Percentiles rank a stretch among this genome's conserved stretches.
These are phyloP conservation scores for Protomyctophum bolini DNA, from an alignment of 2,113 vertebrate species.

Conservation along the genomic window DNA sequence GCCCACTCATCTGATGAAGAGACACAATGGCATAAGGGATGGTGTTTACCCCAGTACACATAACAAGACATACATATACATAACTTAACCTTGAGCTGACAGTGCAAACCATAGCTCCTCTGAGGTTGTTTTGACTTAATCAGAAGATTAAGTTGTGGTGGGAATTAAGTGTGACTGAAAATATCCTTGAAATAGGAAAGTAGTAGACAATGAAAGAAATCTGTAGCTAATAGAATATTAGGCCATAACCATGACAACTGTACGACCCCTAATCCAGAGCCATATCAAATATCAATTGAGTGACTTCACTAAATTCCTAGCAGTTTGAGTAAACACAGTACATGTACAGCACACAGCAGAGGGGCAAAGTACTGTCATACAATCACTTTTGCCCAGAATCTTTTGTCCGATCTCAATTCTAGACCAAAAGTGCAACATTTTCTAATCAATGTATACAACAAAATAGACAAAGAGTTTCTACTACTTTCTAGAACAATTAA, in stretches of 20 bases:
- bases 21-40: constrained; percentile 31
- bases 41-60: background rate
- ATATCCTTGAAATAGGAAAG: constrained; percentile 2
- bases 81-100: background rate
- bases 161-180: background rate
- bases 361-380: no score
- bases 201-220: constrained; percentile 2
- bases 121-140: background rate
- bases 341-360: background rate
- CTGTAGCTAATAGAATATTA: constrained; percentile 9
- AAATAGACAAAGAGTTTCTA: no score
- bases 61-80: background rate
- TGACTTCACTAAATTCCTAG: constrained; percentile 25
- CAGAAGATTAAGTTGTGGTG: background rate
- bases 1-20: constrained; percentile 82
- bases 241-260: constrained; percentile 27
- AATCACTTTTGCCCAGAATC: no score
- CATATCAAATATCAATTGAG: constrained; percentile 10
- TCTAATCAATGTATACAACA: no score
- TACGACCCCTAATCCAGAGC: constrained; percentile 22
- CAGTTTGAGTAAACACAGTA: constrained; percentile 9
- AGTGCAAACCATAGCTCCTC: background rate
- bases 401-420: no score
- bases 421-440: no score
- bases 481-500: no score